Percentiles rank a stretch among this genome's conserved stretches.
phyloP scores from a whole-genome alignment of 2,888 invertebrate genomes.

The Sphaerophoria taeniata region DNA sequence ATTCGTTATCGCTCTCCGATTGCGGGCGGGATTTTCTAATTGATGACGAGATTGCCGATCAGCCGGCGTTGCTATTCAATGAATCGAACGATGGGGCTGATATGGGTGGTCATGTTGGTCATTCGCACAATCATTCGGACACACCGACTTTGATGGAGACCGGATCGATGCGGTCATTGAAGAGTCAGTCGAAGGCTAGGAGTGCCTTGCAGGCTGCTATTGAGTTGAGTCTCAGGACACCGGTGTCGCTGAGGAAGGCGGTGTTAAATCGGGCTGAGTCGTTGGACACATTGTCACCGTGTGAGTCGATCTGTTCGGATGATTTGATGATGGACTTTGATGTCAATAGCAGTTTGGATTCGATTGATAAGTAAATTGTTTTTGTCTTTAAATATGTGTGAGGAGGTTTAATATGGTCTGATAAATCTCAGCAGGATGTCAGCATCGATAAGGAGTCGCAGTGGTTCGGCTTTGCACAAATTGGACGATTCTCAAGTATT shows the following conservation, averaged over 20 bases:
- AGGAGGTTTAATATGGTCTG: background rate
- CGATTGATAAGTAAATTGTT: conserved; percentile 80
- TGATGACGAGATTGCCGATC: conserved; percentile 96
- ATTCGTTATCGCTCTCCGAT: conserved; percentile 91
- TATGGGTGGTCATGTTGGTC: conserved; percentile 82
- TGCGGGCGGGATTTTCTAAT: conserved; percentile 90
- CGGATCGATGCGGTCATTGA: conserved; percentile 80
- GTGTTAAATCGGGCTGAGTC: conserved; percentile 87
- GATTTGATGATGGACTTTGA: conserved; percentile 95
- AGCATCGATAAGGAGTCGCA: conserved; percentile 80
- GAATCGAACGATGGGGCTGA: conserved; percentile 80
- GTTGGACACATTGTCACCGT: conserved; percentile 91
- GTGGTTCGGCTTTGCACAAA: conserved; percentile 84
- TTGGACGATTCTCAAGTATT: conserved; percentile 84
- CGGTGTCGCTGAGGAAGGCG: conserved; percentile 80
- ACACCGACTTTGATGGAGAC: conserved; percentile 82
- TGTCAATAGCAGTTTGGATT: conserved; percentile 82
- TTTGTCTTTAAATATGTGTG: background rate
- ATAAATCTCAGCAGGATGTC: conserved; percentile 76
- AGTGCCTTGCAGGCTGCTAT: conserved; percentile 82
- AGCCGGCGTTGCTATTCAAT: conserved; percentile 92
- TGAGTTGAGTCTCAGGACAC: conserved; percentile 82
- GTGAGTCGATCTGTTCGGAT: conserved; percentile 92
- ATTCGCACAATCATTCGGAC: conserved; percentile 81
- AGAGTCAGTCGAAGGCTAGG: conserved; percentile 79